These are phyloP conservation scores for Zeus faber DNA, from an alignment of 2,113 vertebrate genomes.

Conservation along the genomic window DNA sequence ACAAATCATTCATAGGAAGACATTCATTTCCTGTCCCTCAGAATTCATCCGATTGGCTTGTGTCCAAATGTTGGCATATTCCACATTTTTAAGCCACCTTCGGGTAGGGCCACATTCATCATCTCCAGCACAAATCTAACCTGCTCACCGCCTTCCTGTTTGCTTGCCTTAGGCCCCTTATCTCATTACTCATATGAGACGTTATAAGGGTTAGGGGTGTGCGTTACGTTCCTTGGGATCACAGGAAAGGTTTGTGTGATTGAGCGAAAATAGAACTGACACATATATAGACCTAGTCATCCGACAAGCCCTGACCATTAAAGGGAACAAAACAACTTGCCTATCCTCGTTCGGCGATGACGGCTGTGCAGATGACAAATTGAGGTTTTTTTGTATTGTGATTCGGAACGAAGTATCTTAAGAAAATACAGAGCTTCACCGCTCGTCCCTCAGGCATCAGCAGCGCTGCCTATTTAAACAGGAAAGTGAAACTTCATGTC, in stretches of 20 bases:
- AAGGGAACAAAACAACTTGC: slow-evolving; percentile 17
- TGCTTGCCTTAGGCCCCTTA: slow-evolving; percentile 38
- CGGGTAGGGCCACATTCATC: slow-evolving; percentile 18
- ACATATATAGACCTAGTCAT: slow-evolving; percentile 32
- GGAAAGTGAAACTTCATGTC: slow-evolving; percentile 8
- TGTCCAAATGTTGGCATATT: too few species aligned
- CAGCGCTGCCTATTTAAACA: slow-evolving; percentile 1
- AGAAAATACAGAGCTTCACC: too few species aligned
- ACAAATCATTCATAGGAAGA: too few species aligned
- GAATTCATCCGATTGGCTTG: too few species aligned
- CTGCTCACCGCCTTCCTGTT: slow-evolving; percentile 23
- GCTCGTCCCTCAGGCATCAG: slow-evolving; percentile 5
- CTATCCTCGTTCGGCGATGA: slow-evolving; percentile 7
- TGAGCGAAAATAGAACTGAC: slow-evolving; percentile 46
- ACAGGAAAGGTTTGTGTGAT: slow-evolving; percentile 38
- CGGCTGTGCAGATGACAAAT: slow-evolving; percentile 2
- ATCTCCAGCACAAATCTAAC: neutral
- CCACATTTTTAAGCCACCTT: too few species aligned
- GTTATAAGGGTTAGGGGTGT: slow-evolving; percentile 22
- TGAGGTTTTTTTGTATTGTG: slow-evolving; percentile 5
- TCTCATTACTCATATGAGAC: slow-evolving; percentile 45
- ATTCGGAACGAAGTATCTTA: neutral
- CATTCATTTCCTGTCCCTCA: too few species aligned
- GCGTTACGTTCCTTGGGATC: slow-evolving; percentile 42
- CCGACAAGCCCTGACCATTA: slow-evolving; percentile 17